phyloP scores from a whole-genome alignment of 2,113 vertebrate genomes.

The Todiramphus chloris region DNA sequence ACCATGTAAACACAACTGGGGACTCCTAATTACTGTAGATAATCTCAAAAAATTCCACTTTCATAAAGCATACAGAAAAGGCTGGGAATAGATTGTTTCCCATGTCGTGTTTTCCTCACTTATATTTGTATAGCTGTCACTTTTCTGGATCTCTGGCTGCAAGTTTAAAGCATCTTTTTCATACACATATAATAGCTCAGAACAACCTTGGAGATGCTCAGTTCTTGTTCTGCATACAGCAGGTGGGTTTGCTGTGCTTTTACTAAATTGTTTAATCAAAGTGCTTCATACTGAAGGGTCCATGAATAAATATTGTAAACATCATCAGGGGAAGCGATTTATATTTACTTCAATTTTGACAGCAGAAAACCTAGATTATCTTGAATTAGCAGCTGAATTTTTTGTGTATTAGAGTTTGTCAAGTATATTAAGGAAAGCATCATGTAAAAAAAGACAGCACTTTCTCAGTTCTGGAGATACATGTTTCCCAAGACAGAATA shows the following conservation, averaged over 20 bases:
- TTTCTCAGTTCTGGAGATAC: background rate
- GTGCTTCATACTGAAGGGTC: conserved; percentile 63
- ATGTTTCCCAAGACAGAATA: background rate
- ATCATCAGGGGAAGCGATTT: conserved; percentile 57
- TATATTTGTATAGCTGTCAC: conserved; percentile 46
- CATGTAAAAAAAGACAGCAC: background rate
- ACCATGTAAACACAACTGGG: conserved; percentile 70
- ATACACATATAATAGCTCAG: background rate
- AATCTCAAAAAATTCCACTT: conserved; percentile 65
- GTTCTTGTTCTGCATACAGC: conserved; percentile 45
- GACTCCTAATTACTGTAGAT: conserved; percentile 70
- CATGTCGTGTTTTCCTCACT: conserved; percentile 25
- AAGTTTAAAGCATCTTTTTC: conserved; percentile 42
- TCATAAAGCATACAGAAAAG: conserved; percentile 49
- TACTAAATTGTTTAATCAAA: conserved; percentile 68
- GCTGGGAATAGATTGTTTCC: conserved; percentile 24
- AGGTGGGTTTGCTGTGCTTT: conserved; percentile 66
- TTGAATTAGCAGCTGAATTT: conserved; percentile 49
- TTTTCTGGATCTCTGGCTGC: conserved; percentile 49
- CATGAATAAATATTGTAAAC: conserved; percentile 68
- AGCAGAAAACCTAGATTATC: conserved; percentile 48
- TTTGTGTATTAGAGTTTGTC: background rate
- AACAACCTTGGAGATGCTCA: conserved; percentile 52
- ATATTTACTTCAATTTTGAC: conserved; percentile 51
- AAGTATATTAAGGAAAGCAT: background rate